Conservation (phyloP, 2,888 invertebrate species). For the Panzeria rudis region DNA sequence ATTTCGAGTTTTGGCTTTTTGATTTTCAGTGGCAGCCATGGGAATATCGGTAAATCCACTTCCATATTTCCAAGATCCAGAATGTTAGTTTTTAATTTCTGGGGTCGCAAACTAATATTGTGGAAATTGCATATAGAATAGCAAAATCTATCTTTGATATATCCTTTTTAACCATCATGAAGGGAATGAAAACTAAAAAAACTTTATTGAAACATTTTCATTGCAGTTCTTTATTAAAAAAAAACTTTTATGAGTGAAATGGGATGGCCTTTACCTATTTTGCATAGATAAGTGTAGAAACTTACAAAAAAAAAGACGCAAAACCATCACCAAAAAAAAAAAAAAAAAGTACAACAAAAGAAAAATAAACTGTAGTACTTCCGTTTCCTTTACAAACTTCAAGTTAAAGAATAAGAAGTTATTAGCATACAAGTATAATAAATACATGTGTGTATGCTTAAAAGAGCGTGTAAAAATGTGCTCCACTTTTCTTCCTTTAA, state of each 20-base stretch:
- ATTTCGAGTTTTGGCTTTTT: too few species aligned
- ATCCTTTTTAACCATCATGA: too few species aligned
- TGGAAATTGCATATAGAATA: too few species aligned
- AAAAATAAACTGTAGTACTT: conserved; percentile 57
- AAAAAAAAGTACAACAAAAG: conserved; percentile 16
- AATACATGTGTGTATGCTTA: background rate
- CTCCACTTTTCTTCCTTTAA: conserved; percentile 44
- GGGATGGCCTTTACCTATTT: conserved; percentile 38
- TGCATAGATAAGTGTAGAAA: conserved; percentile 50
- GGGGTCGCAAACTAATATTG: too few species aligned
- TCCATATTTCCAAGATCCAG: too few species aligned
- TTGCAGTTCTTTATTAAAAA: background rate
- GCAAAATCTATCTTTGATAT: too few species aligned
- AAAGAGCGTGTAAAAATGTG: conserved; percentile 34
- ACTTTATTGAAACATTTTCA: background rate
- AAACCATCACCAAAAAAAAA: conserved; percentile 10
- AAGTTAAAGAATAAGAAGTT: conserved; percentile 39
- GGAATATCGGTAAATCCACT: too few species aligned
- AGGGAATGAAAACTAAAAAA: background rate
- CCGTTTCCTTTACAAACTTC: conserved; percentile 54
- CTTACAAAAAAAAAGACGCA: background rate
- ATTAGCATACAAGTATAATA: conserved; percentile 40
- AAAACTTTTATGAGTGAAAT: conserved; percentile 34
- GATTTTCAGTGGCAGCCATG: too few species aligned
- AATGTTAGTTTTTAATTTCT: too few species aligned